phyloP scores from a whole-genome alignment of 2,797 vertebrate genomes.

The Hydrophis major region DNA sequence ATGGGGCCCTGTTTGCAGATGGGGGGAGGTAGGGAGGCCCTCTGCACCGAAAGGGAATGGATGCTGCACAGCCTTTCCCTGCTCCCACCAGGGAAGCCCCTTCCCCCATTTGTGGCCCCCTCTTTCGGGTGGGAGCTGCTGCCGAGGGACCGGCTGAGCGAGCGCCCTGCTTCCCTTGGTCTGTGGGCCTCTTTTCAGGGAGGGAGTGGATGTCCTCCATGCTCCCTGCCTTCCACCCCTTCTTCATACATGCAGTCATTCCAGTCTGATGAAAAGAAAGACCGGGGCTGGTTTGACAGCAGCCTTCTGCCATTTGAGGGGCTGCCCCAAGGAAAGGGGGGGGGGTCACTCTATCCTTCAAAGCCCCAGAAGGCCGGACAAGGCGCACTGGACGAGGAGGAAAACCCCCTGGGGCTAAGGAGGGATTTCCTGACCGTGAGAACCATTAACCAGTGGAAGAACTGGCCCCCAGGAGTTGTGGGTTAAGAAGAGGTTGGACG shows the following conservation, averaged over 20 bases:
- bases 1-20: conserved; percentile 47
- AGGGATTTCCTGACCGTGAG: no score
- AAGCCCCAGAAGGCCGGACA: neutral
- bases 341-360: neutral
- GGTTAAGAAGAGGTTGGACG: no score
- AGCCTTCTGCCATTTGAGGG: neutral
- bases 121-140: neutral
- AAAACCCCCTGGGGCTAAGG: no score
- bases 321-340: no score
- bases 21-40: no score
- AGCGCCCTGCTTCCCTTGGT: neutral
- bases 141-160: neutral
- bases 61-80: neutral
- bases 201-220: neutral
- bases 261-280: neutral
- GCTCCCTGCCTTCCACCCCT: neutral
- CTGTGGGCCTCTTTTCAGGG: neutral
- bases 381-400: no score
- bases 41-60: neutral
- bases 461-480: no score
- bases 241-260: neutral
- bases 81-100: neutral
- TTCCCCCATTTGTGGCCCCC: neutral
- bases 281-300: neutral
- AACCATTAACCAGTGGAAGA: no score